A percentile compares a stretch with the other conserved stretches of the same genome.
Conservation (phyloP, 2,888 invertebrate genomes). For the Caenorhabditis doughertyi region DNA sequence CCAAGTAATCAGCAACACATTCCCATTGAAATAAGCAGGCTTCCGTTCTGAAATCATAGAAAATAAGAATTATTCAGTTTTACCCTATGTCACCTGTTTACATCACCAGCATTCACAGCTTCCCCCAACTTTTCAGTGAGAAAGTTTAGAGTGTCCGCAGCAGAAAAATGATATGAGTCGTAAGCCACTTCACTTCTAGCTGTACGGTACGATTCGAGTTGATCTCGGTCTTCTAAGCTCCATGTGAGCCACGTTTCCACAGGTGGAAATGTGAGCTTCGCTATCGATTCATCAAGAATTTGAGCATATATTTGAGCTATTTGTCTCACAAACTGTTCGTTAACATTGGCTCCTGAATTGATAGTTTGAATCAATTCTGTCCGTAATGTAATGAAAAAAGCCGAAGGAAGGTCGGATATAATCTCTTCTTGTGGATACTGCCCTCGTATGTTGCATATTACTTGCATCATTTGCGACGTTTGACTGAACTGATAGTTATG, state of each 20-base stretch:
- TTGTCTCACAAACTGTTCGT: slow-evolving; percentile 8
- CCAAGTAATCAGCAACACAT: slow-evolving; percentile 67
- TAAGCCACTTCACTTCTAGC: slow-evolving; percentile 65
- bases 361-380: slow-evolving; percentile 56
- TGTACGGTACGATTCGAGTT: slow-evolving; percentile 65
- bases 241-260: slow-evolving; percentile 23
- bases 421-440: slow-evolving; percentile 65
- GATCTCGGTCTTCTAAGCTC: slow-evolving; percentile 66
- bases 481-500: too few relatives aligned
- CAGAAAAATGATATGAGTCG: slow-evolving; percentile 66
- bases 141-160: slow-evolving; percentile 57
- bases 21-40: slow-evolving; percentile 68
- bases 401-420: slow-evolving; percentile 74
- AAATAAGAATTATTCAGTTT: neutral
- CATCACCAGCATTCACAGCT: slow-evolving; percentile 47
- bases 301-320: slow-evolving; percentile 55
- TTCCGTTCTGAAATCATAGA: slow-evolving; percentile 68
- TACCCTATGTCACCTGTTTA: slow-evolving; percentile 61
- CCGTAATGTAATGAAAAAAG: slow-evolving; percentile 71
- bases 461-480: slow-evolving; percentile 46
- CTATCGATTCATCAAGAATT: slow-evolving; percentile 54
- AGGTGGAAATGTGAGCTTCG: slow-evolving; percentile 64
- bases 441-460: slow-evolving; percentile 61
- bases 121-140: slow-evolving; percentile 63
- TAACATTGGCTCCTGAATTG: neutral